Conservation (phyloP, 1,140 invertebrate genomes). For the Solen grandis region DNA sequence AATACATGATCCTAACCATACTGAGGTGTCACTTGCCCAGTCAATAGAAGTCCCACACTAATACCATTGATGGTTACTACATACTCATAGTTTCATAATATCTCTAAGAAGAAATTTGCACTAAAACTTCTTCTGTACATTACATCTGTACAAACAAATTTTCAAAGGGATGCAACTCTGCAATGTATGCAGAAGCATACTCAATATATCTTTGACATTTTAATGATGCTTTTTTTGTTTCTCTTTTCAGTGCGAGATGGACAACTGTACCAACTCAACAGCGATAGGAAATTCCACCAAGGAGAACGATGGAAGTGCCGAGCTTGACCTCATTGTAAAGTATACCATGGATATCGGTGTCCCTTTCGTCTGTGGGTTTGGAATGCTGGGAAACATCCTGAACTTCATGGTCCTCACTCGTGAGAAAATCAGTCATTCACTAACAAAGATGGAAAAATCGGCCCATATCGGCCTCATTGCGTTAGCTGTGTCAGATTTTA, state of each 20-base stretch:
- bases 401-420: slow-evolving; percentile 77
- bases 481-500: slow-evolving; percentile 77
- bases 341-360: slow-evolving; percentile 71
- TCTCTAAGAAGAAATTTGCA: too few relatives aligned
- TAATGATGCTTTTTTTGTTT: slow-evolving; percentile 12
- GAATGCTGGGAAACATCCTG: slow-evolving; percentile 75
- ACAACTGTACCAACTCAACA: slow-evolving; percentile 42
- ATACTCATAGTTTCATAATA: too few relatives aligned
- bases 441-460: slow-evolving; percentile 78
- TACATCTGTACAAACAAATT: too few relatives aligned
- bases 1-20: too few relatives aligned
- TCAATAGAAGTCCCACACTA: too few relatives aligned
- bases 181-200: too few relatives aligned
- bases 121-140: too few relatives aligned
- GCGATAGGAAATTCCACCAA: slow-evolving; percentile 1
- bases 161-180: too few relatives aligned
- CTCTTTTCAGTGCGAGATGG: slow-evolving; percentile 61
- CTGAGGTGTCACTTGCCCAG: too few relatives aligned
- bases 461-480: slow-evolving; percentile 78
- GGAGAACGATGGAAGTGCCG: slow-evolving; percentile 26
- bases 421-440: slow-evolving; percentile 73
- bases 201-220: too few relatives aligned
- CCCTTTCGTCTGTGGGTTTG: slow-evolving; percentile 73
- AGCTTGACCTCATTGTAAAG: slow-evolving; percentile 51
- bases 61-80: too few relatives aligned